Percentiles rank a stretch among this genome's conserved stretches.
Conservation (phyloP, 2,797 vertebrate species). For the Hirundo rustica region DNA sequence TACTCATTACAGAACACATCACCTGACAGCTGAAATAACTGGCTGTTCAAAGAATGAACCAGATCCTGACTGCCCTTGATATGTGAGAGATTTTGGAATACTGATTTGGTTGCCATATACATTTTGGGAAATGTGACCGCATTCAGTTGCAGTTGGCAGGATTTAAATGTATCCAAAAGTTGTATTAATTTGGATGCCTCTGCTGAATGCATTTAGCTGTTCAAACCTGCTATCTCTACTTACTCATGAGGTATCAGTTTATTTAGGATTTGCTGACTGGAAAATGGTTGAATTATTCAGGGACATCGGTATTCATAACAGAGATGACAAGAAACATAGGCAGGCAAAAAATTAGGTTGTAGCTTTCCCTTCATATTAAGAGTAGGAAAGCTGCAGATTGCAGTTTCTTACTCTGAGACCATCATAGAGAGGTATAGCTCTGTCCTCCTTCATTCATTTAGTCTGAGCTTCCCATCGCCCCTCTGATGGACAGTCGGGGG, state of each 20-base stretch:
- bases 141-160: not conserved
- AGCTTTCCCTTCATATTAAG: not conserved
- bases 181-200: not conserved
- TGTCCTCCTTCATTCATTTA: not conserved
- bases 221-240: not conserved
- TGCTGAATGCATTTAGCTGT: not conserved
- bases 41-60: not conserved
- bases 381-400: not conserved
- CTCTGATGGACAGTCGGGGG: not conserved
- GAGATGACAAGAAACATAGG: not conserved
- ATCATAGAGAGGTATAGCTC: not conserved
- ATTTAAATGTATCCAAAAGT: not conserved
- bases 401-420: not conserved
- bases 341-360: not conserved
- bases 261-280: not conserved
- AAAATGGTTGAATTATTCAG: not conserved
- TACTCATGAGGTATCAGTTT: not conserved
- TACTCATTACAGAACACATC: not conserved
- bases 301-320: not conserved
- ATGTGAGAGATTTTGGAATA: not conserved
- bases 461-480: not conserved
- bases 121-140: not conserved
- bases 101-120: not conserved
- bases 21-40: not conserved
- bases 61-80: not conserved